Evolutionary conservation across 2,797 vertebrate species (phyloP).

Genomic region (Apogon talboti): DNA sequence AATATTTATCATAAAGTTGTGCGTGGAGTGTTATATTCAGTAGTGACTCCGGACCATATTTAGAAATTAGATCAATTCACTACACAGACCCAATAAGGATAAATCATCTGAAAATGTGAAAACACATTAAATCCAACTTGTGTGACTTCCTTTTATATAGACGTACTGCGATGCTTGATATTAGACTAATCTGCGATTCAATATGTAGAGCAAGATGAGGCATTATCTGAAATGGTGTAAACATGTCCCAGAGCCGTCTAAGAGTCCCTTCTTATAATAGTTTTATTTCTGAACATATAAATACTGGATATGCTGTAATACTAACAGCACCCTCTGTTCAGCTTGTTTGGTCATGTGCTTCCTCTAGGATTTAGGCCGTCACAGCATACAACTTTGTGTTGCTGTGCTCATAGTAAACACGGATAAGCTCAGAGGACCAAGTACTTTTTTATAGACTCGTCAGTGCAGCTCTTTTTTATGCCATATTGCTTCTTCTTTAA

Average conservation of each 20-base stretch:
- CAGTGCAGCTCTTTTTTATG: constrained; percentile 51
- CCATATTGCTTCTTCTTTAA: constrained; percentile 50
- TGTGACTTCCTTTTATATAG: constrained; percentile 68
- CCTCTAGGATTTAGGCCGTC: constrained; percentile 74
- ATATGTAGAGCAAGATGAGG: constrained; percentile 81
- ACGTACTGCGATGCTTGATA: constrained; percentile 72
- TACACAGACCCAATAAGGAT: constrained; percentile 34
- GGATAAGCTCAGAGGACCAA: constrained; percentile 69
- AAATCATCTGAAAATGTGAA: constrained; percentile 61
- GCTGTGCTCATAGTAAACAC: constrained; percentile 60
- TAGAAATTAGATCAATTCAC: constrained; percentile 21
- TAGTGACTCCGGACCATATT: constrained; percentile 25
- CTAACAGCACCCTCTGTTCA: constrained; percentile 66
- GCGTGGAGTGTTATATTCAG: background rate
- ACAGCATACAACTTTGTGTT: constrained; percentile 73
- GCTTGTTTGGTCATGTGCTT: constrained; percentile 72
- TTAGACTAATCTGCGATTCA: constrained; percentile 82
- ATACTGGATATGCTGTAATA: constrained; percentile 76
- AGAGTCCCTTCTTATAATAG: constrained; percentile 78
- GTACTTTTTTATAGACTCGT: constrained; percentile 67
- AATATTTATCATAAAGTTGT: constrained; percentile 31
- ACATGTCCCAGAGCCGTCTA: constrained; percentile 82
- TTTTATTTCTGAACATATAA: constrained; percentile 80
- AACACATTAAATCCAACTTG: constrained; percentile 72
- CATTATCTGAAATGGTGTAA: constrained; percentile 83